Base-by-base conservation (phyloP, 2,888 invertebrate species). In the Eilema caniola region DNA sequence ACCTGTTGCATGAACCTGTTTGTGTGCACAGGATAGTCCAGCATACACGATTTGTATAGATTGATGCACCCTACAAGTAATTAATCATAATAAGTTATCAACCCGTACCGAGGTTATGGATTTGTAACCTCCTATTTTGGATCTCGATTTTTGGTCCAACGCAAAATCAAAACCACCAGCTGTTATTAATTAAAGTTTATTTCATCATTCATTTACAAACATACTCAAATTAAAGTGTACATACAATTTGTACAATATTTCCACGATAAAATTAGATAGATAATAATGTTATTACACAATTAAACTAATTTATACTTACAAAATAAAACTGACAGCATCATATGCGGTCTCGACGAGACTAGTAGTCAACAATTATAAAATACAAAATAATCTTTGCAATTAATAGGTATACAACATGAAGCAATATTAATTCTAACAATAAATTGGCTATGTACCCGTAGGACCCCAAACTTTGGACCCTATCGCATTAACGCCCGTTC, bases 171-270 rank as follows among this genome's bases (percentile, higher is more conserved):
- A 66, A 66, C 59, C 0, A 66, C 25, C 41, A 60, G 20, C 80
- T 88, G 88, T 90, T 92, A 92, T 89, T 88, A 84, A 90, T 93
- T 92, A 92, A 93, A 89, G 92, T 94, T 93, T 94, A 94, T 93
- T 94, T 85, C 80, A 88, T 92, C 90, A 92, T 93, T 88, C 87
- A 93, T 93, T 93, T 93, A 94, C 92, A 93, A 92, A 92, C 90
- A 90, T 90, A 89, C 89, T 90, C 88, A 71, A 86, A 86, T 88
- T 83, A 86, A 85, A 73, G 89, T 89, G 92, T 93, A 93, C 93
- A 93, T 94, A 93, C 89, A 92, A 86, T 93, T 93, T 94, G 93
- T 94, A 94, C 94, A 94, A 88, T 86, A 88, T 84, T 68, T 76
- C 71, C 70, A 73, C 67, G 64, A 78, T 81, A 83, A 82, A 82